Evolutionary conservation across 2,797 vertebrate species (phyloP), one percentile per base, ranked within the genome.

Genomic region (Eulemur rubriventer): DNA sequence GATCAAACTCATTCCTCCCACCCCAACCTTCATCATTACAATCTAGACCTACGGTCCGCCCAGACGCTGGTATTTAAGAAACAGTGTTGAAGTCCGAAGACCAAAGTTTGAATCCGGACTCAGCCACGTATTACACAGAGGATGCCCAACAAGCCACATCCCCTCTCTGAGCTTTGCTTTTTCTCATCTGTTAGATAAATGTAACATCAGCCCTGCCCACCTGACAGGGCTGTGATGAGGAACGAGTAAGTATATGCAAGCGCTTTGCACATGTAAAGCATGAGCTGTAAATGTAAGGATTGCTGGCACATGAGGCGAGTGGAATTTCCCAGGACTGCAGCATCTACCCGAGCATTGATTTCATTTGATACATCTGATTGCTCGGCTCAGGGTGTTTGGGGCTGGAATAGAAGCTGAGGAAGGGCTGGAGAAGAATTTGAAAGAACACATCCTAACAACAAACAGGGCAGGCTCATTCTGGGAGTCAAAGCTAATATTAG

Each of bases 401-500:
- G 20, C 46, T 65, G 7, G 61, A 41, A 11, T 0, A 33, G 26
- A 26, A 88, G 65, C 75, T 16, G 61, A 76, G n/a, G 43, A 38
- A 50, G 7, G 18, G 16, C 30, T 55, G 48, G 33, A 30, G 65
- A 91, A 46, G 72, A 72, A 87, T 90, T 70, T 59, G 75, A 67
- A 85, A 96, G 85, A 73, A 69, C 11, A 1, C 85, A 57, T 80
- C 61, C 78, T 75, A 75, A 87, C 78, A 48, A 69, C 82, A 55
- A 41, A 69, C 82, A 55, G 48, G 0, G 41, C 78, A 57, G 89
- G 65, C 84, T 80, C 83, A 75, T 89, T 79, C 94, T 63, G 89
- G 91, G 97, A 98, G 98, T 96, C 96, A 95, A 81, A 97, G 98
- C 97, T 98, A 98, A 98, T 98, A 98, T 98, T 97, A 97, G 92